Evolutionary conservation across 2,113 vertebrate species (phyloP).

Genomic region (Micronisus gabar): DNA sequence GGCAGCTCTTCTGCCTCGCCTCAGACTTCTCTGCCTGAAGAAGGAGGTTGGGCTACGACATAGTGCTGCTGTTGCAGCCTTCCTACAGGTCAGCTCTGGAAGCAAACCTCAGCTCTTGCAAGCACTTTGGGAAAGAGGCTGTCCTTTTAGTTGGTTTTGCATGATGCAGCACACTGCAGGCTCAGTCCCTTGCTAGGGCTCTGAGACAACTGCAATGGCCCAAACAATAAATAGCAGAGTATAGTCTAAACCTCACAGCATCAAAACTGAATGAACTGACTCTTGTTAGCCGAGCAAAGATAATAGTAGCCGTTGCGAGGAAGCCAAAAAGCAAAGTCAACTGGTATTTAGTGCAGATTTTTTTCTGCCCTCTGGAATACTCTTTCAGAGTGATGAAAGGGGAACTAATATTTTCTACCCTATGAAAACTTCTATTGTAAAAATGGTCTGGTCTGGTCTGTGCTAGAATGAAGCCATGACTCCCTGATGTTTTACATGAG

Average conservation of each 20-base stretch:
- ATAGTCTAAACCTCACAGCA: neutral
- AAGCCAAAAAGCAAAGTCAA: neutral
- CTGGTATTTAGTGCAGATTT: neutral
- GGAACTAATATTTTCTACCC: neutral
- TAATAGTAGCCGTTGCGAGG: neutral
- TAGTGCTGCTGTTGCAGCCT: neutral
- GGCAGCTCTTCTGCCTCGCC: neutral
- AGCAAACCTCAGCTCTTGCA: neutral
- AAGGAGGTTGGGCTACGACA: neutral
- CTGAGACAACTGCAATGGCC: neutral
- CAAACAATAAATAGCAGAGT: neutral
- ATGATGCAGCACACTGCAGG: neutral
- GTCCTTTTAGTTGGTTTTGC: neutral
- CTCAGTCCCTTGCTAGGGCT: neutral
- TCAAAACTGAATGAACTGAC: neutral
- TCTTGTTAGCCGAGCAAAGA: neutral
- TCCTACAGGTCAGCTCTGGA: neutral
- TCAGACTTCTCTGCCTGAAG: neutral
- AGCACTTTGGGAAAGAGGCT: neutral
- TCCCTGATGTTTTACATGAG: neutral
- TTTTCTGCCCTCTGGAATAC: neutral
- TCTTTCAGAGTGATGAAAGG: neutral
- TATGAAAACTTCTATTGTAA: conserved; percentile 16
- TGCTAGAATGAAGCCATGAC: neutral
- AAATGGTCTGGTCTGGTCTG: conserved; percentile 28